Evolutionary conservation across 2,888 invertebrate genomes (phyloP), one percentile per base, ranked within the genome.

Genomic region (Clistopyga incitator): DNA sequence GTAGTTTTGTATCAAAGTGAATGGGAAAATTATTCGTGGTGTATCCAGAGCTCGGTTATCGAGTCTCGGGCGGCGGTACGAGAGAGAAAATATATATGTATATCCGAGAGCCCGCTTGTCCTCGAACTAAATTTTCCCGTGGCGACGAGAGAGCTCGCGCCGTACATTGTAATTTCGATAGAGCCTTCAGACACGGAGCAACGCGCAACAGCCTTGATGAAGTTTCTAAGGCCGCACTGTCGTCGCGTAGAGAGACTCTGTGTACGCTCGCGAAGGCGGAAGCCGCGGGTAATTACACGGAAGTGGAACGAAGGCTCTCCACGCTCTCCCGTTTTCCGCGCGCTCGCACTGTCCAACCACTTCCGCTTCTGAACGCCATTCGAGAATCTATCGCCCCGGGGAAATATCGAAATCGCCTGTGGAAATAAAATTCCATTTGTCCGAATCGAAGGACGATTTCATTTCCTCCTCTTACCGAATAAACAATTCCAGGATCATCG

Each of bases 181-280:
- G 84, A 85, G 56, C 79, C 79, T 80, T 80, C 68, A 64, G 65
- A 65, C 47, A 56, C 50, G 50, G 56, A 70, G 47, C 65, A 52
- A 34, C 34, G 38, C n/a, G 10, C 47, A 67, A 74, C 81, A 84
- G 79, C 86, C 86, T 86, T 86, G 86, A 85, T 78, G 78, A 67
- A 79, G 71, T 82, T 79, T 82, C 78, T 82, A 82, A 84, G 82
- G 84, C 77, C 83, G 80, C 54, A 67, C n/a, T 56, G 42, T 68
- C 56, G 64, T n/a, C 50, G n/a, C n/a, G 50, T 50, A 18, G 18
- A 50, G 67, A 54, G 45, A 54, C 18, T 72, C 67, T 68, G 54
- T 56, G 34, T 56, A 42, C 85, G 87, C 85, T 85, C 86, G 83
- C 86, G 85, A 88, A 89, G 88, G 88, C 90, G 91, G 92, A 91